Evolutionary conservation across 2,113 vertebrate species (phyloP), one percentile per base, ranked within the genome.

Genomic region (Nesoenas mayeri): DNA sequence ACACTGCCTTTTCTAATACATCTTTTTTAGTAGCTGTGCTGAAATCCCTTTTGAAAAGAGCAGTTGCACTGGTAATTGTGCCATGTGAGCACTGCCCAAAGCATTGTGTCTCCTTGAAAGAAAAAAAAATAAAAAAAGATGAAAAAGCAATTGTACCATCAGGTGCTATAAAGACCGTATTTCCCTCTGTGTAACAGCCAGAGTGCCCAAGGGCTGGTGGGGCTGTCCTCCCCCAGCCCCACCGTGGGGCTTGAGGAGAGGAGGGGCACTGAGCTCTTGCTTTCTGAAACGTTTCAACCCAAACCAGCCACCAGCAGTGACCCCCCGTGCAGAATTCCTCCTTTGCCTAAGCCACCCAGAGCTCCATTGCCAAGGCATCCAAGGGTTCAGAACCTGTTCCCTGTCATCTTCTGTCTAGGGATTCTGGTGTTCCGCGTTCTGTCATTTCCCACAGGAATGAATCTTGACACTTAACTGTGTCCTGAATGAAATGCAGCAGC

Each of bases 401-500:
- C 73, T 93, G 73, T 88, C 64, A 57, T 70, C 79, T 93, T 92
- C 21, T 1, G 6, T 82, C 47, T 84, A 51, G 83, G 22, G 44
- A 75, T 92, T 80, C 56, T 81, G 62, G 73, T 91, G 61, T 81
- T 75, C 85, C 61, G 88, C 91, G 48, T 86, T 88, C 24, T 74
- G 72, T 87, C 70, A 53, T 94, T 95, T 93, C 91, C 88, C 57
- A 50, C 32, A 88, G 83, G 54, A 88, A 84, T 50, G 40, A 57
- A 65, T 95, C 83, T 65, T 93, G 82, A 95, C 75, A 66, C 74
- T 93, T 88, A 85, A 89, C 66, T 81, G 1, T 75, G 78, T 75
- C 57, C 94, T 94, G 88, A 93, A 92, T 94, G 79, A 93, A 93
- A 61, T 4, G 14, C 3, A 19, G 36, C 92, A 96, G 86, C 85